These are phyloP conservation scores for Channallabes apus DNA, from an alignment of 2,797 vertebrate genomes.

Conservation along the genomic window DNA sequence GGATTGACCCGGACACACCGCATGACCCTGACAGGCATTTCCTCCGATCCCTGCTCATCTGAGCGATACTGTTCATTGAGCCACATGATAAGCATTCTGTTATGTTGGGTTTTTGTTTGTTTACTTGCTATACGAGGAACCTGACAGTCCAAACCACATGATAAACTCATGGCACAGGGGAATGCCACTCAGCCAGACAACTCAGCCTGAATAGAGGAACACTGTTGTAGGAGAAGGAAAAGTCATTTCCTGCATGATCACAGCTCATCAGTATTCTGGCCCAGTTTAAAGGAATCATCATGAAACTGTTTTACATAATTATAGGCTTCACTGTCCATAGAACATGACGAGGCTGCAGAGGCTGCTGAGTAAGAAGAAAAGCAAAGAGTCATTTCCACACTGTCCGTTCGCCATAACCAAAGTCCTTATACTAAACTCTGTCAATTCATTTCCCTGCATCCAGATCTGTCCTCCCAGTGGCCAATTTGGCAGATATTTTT, in stretches of 20 bases:
- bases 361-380: constrained; percentile 24
- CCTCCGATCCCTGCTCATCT: constrained; percentile 25
- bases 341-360: constrained; percentile 18
- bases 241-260: constrained; percentile 15
- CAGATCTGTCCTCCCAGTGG: neutral
- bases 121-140: neutral
- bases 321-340: constrained; percentile 24
- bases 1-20: constrained; percentile 43
- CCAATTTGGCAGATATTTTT: neutral
- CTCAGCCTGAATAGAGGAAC: neutral
- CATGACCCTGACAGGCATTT: constrained; percentile 43
- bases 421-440: neutral
- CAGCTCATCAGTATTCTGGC: constrained; percentile 5
- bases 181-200: neutral
- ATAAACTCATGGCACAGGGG: neutral
- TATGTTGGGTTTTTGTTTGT: neutral
- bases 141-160: neutral
- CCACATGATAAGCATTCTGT: constrained; percentile 1
- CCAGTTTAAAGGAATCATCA: constrained; percentile 11
- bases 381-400: constrained; percentile 22
- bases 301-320: constrained; percentile 28
- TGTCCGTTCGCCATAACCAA: neutral
- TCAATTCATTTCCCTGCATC: neutral
- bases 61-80: neutral
- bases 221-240: constrained; percentile 8